Conservation (phyloP, 2,113 vertebrate species). For the Microcebus ravelobensis region DNA sequence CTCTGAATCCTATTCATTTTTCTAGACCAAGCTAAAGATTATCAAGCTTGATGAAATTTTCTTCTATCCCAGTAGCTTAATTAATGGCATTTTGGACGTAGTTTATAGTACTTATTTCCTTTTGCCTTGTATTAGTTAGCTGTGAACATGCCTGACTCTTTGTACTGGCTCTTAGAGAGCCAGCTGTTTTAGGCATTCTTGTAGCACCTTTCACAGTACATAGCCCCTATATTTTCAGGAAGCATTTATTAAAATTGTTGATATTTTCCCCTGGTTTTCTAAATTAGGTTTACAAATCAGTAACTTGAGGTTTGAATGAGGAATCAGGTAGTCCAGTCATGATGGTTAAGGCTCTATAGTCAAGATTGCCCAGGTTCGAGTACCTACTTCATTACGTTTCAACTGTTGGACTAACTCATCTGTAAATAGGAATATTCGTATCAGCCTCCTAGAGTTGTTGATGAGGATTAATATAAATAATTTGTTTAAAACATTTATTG, state of each 20-base stretch:
- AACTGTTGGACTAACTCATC: slow-evolving; percentile 7
- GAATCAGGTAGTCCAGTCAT: not conserved
- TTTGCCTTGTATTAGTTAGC: slow-evolving; percentile 19
- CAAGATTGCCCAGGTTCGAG: slow-evolving; percentile 30
- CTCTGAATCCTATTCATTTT: slow-evolving; percentile 24
- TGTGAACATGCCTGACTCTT: not conserved
- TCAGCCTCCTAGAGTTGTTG: slow-evolving; percentile 16
- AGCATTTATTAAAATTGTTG: slow-evolving; percentile 23
- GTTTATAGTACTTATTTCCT: slow-evolving; percentile 27
- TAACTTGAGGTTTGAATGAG: slow-evolving; percentile 51
- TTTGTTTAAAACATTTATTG: slow-evolving; percentile 30
- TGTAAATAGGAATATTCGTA: slow-evolving; percentile 35
- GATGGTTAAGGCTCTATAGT: not conserved
- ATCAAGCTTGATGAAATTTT: slow-evolving; percentile 30
- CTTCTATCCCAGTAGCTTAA: not conserved
- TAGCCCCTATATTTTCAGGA: not conserved
- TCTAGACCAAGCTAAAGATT: slow-evolving; percentile 41
- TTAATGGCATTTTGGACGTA: slow-evolving; percentile 18
- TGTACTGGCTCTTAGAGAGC: not conserved
- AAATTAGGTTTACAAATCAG: slow-evolving; percentile 24
- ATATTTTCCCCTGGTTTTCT: not conserved
- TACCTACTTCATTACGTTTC: slow-evolving; percentile 28
- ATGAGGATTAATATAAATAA: slow-evolving; percentile 3
- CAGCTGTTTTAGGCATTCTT: not conserved
- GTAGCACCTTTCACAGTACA: not conserved